These are phyloP conservation scores for Podarcis muralis DNA, from an alignment of 2,113 vertebrate species.

Conservation along the genomic window DNA sequence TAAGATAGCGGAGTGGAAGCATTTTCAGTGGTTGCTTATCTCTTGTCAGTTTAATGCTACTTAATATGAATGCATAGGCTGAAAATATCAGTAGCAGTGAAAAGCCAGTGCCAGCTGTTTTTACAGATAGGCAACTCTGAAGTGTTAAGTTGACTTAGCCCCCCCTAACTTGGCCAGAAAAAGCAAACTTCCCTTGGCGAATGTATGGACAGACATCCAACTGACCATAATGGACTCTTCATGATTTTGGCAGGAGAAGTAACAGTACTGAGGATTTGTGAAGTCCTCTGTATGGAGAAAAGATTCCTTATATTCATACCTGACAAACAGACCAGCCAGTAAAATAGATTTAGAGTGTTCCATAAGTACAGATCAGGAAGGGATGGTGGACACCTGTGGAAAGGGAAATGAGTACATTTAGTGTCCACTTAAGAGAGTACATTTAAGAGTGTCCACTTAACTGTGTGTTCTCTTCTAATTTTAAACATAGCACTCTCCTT, in stretches of 20 bases:
- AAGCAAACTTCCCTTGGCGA: neutral
- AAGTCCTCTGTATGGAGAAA: neutral
- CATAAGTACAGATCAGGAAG: neutral
- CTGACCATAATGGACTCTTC: neutral
- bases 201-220: neutral
- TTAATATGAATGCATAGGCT: slow-evolving; percentile 37
- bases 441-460: too few species aligned
- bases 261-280: neutral
- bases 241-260: neutral
- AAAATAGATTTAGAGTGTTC: neutral
- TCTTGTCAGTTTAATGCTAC: slow-evolving; percentile 5
- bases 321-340: neutral
- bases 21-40: slow-evolving; percentile 53
- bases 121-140: slow-evolving; percentile 60
- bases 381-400: neutral
- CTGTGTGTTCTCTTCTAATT: neutral
- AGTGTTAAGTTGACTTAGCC: slow-evolving; percentile 34
- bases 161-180: neutral
- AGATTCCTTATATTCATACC: too few species aligned
- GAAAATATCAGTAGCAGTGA: slow-evolving; percentile 61
- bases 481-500: neutral
- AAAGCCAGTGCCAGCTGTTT: slow-evolving; percentile 55
- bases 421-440: too few species aligned
- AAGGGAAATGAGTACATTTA: neutral
- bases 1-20: slow-evolving; percentile 59